These are phyloP conservation scores for Psittacara wagleri DNA, from an alignment of 2,113 vertebrate species.

Conservation along the genomic window DNA sequence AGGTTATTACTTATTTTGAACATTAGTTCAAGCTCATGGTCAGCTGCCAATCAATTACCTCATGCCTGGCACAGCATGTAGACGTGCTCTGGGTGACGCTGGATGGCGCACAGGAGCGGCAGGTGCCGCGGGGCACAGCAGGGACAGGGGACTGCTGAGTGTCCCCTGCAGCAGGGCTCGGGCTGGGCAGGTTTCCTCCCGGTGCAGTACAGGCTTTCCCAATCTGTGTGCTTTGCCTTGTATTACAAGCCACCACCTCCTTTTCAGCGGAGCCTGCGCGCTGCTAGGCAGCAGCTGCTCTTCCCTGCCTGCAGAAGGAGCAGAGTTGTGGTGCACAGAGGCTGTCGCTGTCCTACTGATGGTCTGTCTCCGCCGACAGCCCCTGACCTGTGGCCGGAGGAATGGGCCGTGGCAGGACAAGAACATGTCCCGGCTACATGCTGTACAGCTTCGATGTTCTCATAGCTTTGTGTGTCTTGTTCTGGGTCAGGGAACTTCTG, in stretches of 20 bases:
- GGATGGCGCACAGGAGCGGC: background rate
- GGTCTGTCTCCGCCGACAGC: background rate
- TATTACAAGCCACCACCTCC: background rate
- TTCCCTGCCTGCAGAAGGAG: background rate
- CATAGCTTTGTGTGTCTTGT: conserved; percentile 51
- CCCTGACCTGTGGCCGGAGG: background rate
- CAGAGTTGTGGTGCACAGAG: background rate
- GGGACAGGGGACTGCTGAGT: background rate
- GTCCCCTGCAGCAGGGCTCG: background rate
- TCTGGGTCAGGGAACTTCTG: conserved; percentile 37
- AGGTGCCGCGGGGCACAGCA: background rate
- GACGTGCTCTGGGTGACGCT: background rate
- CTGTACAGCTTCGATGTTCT: conserved; percentile 28
- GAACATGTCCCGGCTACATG: background rate
- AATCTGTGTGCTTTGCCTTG: background rate
- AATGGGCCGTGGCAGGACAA: background rate
- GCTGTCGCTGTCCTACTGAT: background rate
- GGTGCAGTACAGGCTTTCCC: background rate
- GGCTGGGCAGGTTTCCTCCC: background rate
- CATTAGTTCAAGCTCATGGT: conserved; percentile 2
- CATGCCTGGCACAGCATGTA: conserved; percentile 18
- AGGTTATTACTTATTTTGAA: conserved; percentile 34
- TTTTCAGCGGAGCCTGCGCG: background rate
- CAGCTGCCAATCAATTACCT: conserved; percentile 51
- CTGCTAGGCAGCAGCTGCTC: background rate